Percentiles rank a stretch among this genome's conserved stretches.
Conservation (phyloP, 2,113 vertebrate genomes). For the Gymnarchus niloticus region DNA sequence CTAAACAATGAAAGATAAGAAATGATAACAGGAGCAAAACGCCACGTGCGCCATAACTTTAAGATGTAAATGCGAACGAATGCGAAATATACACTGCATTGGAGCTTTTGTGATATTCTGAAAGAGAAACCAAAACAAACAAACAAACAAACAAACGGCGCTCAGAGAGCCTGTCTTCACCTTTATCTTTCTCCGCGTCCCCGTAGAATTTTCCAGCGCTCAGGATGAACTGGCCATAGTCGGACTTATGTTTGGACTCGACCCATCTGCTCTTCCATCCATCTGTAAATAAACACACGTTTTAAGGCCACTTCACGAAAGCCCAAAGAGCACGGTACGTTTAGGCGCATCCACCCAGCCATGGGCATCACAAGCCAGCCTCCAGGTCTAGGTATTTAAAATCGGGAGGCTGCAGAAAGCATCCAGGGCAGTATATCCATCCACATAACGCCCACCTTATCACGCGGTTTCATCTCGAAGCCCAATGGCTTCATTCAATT, state of each 20-base stretch:
- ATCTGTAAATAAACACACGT: constrained; percentile 50
- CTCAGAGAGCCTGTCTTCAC: constrained; percentile 52
- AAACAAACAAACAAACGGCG: background rate
- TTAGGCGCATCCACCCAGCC: no score
- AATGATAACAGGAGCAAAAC: background rate
- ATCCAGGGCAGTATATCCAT: background rate
- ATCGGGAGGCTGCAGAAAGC: background rate
- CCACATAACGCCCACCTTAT: background rate
- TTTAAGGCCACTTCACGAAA: background rate
- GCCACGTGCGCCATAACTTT: background rate
- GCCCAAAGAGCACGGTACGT: no score
- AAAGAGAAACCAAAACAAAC: constrained; percentile 16
- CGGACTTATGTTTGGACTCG: constrained; percentile 67
- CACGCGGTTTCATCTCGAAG: background rate
- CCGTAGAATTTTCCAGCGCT: constrained; percentile 69
- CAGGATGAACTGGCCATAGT: constrained; percentile 70
- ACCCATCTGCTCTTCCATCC: constrained; percentile 65
- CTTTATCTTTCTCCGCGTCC: constrained; percentile 72
- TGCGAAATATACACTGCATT: background rate
- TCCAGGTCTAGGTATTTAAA: background rate
- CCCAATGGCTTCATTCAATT: background rate
- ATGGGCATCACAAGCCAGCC: background rate
- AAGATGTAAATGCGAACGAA: background rate
- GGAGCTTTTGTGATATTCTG: background rate
- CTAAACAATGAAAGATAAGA: background rate